Base-by-base conservation (phyloP, 2,888 invertebrate genomes). In the Euclidia mi region DNA sequence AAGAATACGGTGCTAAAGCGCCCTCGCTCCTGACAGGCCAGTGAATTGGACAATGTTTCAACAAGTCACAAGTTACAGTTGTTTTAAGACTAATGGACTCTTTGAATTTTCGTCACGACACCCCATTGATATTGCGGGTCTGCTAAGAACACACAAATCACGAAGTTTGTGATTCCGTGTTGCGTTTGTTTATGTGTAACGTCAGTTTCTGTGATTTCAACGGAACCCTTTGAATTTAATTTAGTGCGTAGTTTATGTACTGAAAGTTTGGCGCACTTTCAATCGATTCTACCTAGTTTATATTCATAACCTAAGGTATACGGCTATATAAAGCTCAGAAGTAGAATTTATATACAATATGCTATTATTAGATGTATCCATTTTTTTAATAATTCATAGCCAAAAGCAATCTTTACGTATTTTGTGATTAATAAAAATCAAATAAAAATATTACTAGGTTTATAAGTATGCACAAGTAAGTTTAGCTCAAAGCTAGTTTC, bases 1-100 rank as follows among this genome's bases (percentile, higher is more conserved):
- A 11, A 4, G 29, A 47, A 14, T 12, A 29, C 29, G 14, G n/a
- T 31, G 10, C 29, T 45, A 15, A 29, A 41, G 51, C 47, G 67
- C 71, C 58, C 61, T 57, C 70, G 66, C 64, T 63, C 37, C 55
- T 17, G 47, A 65, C 72, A 65, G n/a, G 65, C 63, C 67, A 66
- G 75, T 82, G 84, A 85, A 84, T 87, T 61, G 75, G 71, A 68
- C 62, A 59, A 68, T 85, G 85, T 87, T 85, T 84, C 81, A 82
- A 82, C 84, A 87, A 82, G 78, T 81, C 77, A 74, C 75, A 80
- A 86, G 84, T 85, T 86, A 73, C 78, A 87, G 86, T 92, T 92
- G 84, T 88, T 89, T 91, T 90, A 90, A 89, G 90, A 80, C 85
- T 85, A 87, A 92, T 88, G 81, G 88, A 81, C 74, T 76, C 81